phyloP scores from a whole-genome alignment of 2,888 invertebrate genomes.

The Drosophila kambysellisi region DNA sequence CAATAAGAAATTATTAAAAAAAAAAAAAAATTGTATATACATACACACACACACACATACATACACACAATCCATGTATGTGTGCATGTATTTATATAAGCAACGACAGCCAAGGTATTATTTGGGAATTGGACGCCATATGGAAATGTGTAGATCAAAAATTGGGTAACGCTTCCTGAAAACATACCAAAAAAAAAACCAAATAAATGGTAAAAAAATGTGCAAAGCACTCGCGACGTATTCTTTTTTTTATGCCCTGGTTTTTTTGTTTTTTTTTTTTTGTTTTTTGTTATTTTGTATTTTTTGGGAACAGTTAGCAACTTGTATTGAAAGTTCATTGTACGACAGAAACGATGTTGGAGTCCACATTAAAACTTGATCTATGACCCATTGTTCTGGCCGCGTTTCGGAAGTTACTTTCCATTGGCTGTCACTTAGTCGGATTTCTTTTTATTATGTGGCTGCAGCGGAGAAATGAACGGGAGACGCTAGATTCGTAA shows the following conservation, averaged over 20 bases:
- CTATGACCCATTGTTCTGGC: constrained; percentile 77
- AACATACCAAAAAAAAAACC: constrained; percentile 1
- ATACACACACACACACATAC: constrained; percentile 3
- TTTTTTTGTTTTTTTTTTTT: constrained; percentile 10
- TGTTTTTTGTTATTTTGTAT: constrained; percentile 8
- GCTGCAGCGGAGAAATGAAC: not conserved
- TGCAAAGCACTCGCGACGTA: constrained; percentile 14
- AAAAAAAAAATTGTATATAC: constrained; percentile 4
- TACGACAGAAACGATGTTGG: constrained; percentile 55
- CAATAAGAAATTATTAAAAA: constrained; percentile 56
- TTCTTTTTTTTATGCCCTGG: constrained; percentile 1
- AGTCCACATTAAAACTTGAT: constrained; percentile 74
- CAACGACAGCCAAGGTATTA: constrained; percentile 16
- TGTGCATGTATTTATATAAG: constrained; percentile 1
- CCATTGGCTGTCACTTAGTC: constrained; percentile 54
- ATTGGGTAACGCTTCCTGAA: constrained; percentile 61
- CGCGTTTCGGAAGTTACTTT: constrained; percentile 61
- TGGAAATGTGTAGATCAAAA: constrained; percentile 53
- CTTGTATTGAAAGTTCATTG: constrained; percentile 75
- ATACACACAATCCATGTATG: constrained; percentile 11
- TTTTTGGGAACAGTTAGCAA: constrained; percentile 47
- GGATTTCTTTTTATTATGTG: constrained; percentile 40
- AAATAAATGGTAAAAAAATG: constrained; percentile 27
- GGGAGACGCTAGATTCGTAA: constrained; percentile 17
- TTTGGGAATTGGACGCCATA: constrained; percentile 39